Evolutionary conservation across 2,797 vertebrate genomes (phyloP).

Genomic region (Aldrovandia affinis): DNA sequence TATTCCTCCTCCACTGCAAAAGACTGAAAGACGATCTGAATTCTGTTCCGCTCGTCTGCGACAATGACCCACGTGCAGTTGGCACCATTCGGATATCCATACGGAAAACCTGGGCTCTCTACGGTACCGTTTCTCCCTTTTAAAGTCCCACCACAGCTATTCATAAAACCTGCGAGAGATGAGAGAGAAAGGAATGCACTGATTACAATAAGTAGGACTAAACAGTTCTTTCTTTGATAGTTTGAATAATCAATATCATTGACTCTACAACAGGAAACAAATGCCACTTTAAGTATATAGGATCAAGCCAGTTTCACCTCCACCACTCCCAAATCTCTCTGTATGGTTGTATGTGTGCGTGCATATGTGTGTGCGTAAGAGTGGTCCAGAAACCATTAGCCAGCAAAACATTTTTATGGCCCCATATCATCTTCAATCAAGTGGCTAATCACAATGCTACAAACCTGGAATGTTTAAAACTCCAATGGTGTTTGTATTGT

Average conservation of each 20-base stretch:
- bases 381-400: no score
- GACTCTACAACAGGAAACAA: background rate
- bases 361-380: no score
- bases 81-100: conserved; percentile 98
- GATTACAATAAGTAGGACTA: background rate
- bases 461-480: no score
- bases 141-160: conserved; percentile 96
- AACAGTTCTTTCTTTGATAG: background rate
- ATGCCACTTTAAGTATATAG: background rate
- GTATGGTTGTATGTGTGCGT: no score
- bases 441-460: no score
- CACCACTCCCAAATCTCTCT: no score
- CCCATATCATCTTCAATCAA: no score
- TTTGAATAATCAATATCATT: background rate
- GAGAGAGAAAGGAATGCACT: background rate
- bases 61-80: conserved; percentile 99
- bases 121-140: conserved; percentile 98
- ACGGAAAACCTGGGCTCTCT: conserved; percentile 97
- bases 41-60: conserved; percentile 94
- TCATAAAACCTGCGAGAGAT: conserved; percentile 91
- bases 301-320: no score
- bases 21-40: conserved; percentile 97
- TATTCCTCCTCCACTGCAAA: conserved; percentile 99
- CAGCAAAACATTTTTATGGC: no score
- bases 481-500: no score